Conservation (phyloP, 2,797 vertebrate genomes). For the Gallinago stenura region DNA sequence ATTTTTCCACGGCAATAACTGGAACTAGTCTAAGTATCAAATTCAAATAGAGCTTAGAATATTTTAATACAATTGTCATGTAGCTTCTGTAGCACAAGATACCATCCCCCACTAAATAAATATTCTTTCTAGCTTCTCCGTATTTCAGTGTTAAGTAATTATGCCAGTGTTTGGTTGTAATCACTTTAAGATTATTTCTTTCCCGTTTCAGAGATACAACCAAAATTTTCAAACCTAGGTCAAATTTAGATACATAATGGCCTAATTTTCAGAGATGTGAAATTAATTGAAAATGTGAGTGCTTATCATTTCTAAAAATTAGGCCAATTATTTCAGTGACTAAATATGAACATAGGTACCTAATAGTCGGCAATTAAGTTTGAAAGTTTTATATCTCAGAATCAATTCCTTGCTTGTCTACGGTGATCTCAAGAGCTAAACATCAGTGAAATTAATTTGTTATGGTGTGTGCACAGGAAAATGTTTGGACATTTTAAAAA, state of each 20-base stretch:
- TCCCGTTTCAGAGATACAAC: not conserved
- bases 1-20: not conserved
- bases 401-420: slow-evolving; percentile 40
- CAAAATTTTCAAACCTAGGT: slow-evolving; percentile 43
- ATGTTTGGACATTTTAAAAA: slow-evolving; percentile 77
- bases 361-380: slow-evolving; percentile 26
- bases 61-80: not conserved
- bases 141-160: slow-evolving; percentile 11
- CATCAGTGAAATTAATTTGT: slow-evolving; percentile 53
- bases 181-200: not conserved
- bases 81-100: not conserved
- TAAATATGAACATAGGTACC: slow-evolving; percentile 55
- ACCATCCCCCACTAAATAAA: not conserved
- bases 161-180: not conserved
- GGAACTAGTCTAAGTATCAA: not conserved
- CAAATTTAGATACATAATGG: slow-evolving; percentile 33
- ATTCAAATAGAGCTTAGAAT: not conserved
- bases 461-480: slow-evolving; percentile 14
- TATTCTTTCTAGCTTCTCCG: not conserved
- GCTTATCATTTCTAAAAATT: slow-evolving; percentile 55
- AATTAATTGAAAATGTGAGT: slow-evolving; percentile 63
- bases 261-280: slow-evolving; percentile 60
- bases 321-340: slow-evolving; percentile 65
- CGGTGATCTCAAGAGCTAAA: slow-evolving; percentile 17
- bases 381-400: not conserved